Evolutionary conservation across 2,113 vertebrate genomes (phyloP), one percentile per base, ranked within the genome.

Genomic region (Toxostoma redivivum): DNA sequence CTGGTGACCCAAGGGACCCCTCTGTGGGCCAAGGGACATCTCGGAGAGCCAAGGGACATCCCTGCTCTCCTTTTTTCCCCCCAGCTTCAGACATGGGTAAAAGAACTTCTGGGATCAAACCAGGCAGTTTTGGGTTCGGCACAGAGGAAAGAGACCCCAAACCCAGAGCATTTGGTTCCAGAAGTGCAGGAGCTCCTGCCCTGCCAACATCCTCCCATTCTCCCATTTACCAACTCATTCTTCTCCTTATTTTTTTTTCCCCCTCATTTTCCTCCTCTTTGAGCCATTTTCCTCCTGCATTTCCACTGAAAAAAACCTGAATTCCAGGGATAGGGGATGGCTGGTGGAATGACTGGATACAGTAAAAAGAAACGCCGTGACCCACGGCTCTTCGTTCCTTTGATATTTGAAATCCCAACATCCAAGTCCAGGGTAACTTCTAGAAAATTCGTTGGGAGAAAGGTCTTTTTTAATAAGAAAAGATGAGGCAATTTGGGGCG

Each of bases 281-380:
- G 19, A 58, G 35, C 9, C 28, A 6, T 70, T 74, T 86, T 45
- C 37, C 28, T 27, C 27, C 57, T 12, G 8, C 3, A 7, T 54
- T 56, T 50, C 74, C 53, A 64, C 22, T 0, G 0, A 12, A 40
- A n/a, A 44, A 23, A 23, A 4, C 5, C 4, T 8, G 45, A 61
- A 28, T 27, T 86, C n/a, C 50, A 7, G 23, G 10, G 47, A 10
- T 19, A 48, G 1, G 38, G 57, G 44, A 1, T 5, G 40, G 12
- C 23, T 9, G 27, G 66, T 27, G 16, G 22, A 58, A 13, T 12
- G 5, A 1, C 40, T 0, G 0, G 21, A 9, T 5, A 1, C 20
- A 10, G 35, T 0, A 14, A 44, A 37, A 25, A 50, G 57, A 47
- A 54, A n/a, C 0, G 0, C 0, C 0, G 0, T 25, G 30, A 23